Evolutionary conservation across 2,888 invertebrate genomes (phyloP).

Genomic region (Apomyelois bistriatella): DNA sequence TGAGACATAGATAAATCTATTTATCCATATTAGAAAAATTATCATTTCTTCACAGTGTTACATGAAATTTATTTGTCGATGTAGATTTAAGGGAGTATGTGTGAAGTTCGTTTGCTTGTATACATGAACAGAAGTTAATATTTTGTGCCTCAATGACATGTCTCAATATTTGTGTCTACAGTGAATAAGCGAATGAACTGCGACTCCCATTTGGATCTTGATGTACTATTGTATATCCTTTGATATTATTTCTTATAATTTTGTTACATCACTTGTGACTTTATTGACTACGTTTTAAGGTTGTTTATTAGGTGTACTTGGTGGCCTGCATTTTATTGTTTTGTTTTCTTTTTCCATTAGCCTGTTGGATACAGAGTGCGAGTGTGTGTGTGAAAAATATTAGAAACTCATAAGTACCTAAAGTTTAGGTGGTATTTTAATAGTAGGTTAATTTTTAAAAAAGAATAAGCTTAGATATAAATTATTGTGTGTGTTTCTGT

Average conservation of each 20-base stretch:
- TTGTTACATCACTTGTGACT: slow-evolving; percentile 35
- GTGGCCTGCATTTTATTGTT: slow-evolving; percentile 47
- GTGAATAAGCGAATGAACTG: not conserved
- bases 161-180: not conserved
- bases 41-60: slow-evolving; percentile 16
- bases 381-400: slow-evolving; percentile 60
- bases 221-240: slow-evolving; percentile 24
- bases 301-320: slow-evolving; percentile 42
- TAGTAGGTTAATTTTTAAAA: slow-evolving; percentile 65
- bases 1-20: slow-evolving; percentile 39
- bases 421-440: slow-evolving; percentile 64
- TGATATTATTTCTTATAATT: slow-evolving; percentile 23
- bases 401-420: slow-evolving; percentile 66
- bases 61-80: not conserved
- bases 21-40: slow-evolving; percentile 24
- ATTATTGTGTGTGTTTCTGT: slow-evolving; percentile 78
- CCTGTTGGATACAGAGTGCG: slow-evolving; percentile 51
- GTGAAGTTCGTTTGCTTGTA: not conserved
- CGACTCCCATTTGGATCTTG: slow-evolving; percentile 8
- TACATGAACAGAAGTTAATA: not conserved
- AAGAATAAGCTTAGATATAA: slow-evolving; percentile 70
- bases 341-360: slow-evolving; percentile 52
- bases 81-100: not conserved
- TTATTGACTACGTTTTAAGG: slow-evolving; percentile 27
- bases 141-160: not conserved